phyloP scores from a whole-genome alignment of 1,140 invertebrate species.

The Delia radicum region DNA sequence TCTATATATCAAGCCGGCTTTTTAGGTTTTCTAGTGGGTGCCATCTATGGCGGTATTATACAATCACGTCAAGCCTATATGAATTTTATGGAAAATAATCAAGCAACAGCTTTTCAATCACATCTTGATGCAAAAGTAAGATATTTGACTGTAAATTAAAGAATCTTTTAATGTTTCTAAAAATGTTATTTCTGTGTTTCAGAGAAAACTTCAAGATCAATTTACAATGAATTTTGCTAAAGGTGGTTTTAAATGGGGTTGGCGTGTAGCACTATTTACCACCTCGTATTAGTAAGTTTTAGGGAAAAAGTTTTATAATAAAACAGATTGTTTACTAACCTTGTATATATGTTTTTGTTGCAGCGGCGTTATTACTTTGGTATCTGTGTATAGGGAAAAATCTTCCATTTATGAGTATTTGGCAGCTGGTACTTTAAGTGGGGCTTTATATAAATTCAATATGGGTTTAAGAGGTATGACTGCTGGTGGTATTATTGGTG shows the following conservation, averaged over 20 bases:
- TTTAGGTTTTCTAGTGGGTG: slow-evolving; percentile 62
- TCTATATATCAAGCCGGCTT: slow-evolving; percentile 61
- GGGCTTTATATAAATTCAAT: slow-evolving; percentile 53
- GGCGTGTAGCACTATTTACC: slow-evolving; percentile 65
- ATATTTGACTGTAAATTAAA: background rate
- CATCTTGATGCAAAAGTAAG: slow-evolving; percentile 69
- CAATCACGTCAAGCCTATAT: slow-evolving; percentile 62
- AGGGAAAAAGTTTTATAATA: slow-evolving; percentile 11
- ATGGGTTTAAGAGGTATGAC: slow-evolving; percentile 65
- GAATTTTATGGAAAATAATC: slow-evolving; percentile 72
- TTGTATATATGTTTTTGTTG: slow-evolving; percentile 33
- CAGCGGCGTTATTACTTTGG: slow-evolving; percentile 62
- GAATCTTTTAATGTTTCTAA: background rate
- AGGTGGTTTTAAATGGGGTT: slow-evolving; percentile 68
- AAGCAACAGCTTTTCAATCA: slow-evolving; percentile 67
- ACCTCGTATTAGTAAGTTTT: slow-evolving; percentile 64
- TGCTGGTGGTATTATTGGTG: slow-evolving; percentile 63
- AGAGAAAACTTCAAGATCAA: slow-evolving; percentile 67
- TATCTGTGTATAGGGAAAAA: slow-evolving; percentile 67
- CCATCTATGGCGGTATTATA: slow-evolving; percentile 63
- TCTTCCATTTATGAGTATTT: slow-evolving; percentile 67
- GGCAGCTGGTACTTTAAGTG: slow-evolving; percentile 63
- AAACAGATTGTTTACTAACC: background rate
- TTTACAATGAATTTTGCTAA: slow-evolving; percentile 66
- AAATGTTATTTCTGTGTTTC: slow-evolving; percentile 32